These are phyloP conservation scores for Salarias fasciatus DNA, from an alignment of 2,797 vertebrate genomes.

Conservation along the genomic window DNA sequence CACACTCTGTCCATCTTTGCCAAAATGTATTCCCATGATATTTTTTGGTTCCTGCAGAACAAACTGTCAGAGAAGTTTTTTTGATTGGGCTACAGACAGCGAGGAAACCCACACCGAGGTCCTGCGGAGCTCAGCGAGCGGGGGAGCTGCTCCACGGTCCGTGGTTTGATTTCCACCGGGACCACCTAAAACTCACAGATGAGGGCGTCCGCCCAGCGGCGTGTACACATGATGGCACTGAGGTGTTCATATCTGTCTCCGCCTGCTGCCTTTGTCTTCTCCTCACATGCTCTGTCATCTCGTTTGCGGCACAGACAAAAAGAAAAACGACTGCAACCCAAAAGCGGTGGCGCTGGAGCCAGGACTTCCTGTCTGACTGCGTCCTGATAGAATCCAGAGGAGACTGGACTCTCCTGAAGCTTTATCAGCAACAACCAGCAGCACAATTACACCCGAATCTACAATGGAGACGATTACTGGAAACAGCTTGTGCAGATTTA, in stretches of 20 bases:
- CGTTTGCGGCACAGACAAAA: constrained; percentile 28
- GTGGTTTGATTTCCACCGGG: constrained; percentile 49
- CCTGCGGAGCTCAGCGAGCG: constrained; percentile 12
- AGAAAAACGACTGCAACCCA: constrained; percentile 10
- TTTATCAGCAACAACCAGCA: constrained; percentile 76
- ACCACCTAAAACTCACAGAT: constrained; percentile 30
- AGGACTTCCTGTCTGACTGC: constrained; percentile 54
- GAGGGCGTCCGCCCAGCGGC: constrained; percentile 12
- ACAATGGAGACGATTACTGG: constrained; percentile 58
- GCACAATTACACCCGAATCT: constrained; percentile 59
- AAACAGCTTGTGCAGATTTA: constrained; percentile 55
- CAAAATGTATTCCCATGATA: too few species aligned
- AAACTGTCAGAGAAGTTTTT: too few species aligned
- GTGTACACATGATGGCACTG: neutral
- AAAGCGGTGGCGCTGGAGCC: constrained; percentile 19
- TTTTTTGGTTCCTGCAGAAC: too few species aligned
- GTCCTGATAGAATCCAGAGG: constrained; percentile 70
- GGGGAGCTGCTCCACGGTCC: constrained; percentile 30
- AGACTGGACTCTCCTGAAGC: constrained; percentile 64
- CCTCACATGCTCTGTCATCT: constrained; percentile 16
- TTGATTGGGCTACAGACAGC: too few species aligned
- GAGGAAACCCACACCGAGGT: constrained; percentile 22
- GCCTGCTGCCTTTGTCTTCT: constrained; percentile 29
- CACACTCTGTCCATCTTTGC: too few species aligned
- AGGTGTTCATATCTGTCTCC: constrained; percentile 33